phyloP scores from a whole-genome alignment of 1,140 invertebrate genomes.

The Drosophila triauraria region DNA sequence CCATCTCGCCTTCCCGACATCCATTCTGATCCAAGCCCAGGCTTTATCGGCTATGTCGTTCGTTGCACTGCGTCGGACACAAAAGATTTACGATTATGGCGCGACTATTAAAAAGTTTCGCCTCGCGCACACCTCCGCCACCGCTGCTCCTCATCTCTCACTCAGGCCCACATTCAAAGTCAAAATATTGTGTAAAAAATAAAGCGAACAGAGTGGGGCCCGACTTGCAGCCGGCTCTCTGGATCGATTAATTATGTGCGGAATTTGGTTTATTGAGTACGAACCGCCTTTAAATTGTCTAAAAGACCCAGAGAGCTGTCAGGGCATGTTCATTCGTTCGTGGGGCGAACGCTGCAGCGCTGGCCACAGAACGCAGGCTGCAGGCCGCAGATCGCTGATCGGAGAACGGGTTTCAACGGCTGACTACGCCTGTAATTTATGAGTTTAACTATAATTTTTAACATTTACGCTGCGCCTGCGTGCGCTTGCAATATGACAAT shows the following conservation, averaged over 20 bases:
- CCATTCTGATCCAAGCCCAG: constrained; percentile 41
- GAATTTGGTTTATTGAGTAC: constrained; percentile 84
- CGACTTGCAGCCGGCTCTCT: constrained; percentile 49
- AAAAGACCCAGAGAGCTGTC: constrained; percentile 77
- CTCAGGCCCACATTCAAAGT: constrained; percentile 77
- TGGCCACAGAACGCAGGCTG: constrained; percentile 6
- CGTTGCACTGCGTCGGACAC: constrained; percentile 80
- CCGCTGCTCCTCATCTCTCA: constrained; percentile 21
- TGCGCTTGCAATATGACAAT: constrained; percentile 84
- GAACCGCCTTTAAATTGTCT: constrained; percentile 83
- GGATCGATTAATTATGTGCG: constrained; percentile 83
- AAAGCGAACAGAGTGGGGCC: constrained; percentile 21
- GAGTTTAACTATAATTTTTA: constrained; percentile 83
- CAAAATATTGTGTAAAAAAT: constrained; percentile 67
- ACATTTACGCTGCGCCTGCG: constrained; percentile 83
- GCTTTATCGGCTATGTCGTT: constrained; percentile 72
- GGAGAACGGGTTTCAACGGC: constrained; percentile 67
- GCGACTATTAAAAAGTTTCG: constrained; percentile 84
- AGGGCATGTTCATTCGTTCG: constrained; percentile 50
- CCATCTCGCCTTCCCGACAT: not conserved
- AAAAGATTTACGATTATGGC: constrained; percentile 84
- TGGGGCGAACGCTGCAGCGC: constrained; percentile 24
- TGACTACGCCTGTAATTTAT: constrained; percentile 77
- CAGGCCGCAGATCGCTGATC: constrained; percentile 24
- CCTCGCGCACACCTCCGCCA: constrained; percentile 68